Evolutionary conservation across 1,140 invertebrate genomes (phyloP), one percentile per base, ranked within the genome.

Genomic region (Archivesica marissinica): DNA sequence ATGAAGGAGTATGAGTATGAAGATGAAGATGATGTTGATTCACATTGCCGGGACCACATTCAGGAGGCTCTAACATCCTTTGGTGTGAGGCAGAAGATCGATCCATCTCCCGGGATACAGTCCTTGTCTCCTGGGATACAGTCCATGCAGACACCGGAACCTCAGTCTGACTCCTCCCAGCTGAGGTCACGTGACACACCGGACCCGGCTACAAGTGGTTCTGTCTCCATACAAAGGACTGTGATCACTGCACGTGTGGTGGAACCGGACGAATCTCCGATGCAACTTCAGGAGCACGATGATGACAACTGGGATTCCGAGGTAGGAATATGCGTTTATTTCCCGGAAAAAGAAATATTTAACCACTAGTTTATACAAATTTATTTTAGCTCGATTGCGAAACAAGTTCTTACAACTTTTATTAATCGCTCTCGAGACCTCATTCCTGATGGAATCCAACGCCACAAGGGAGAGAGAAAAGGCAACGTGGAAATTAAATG

Each of bases 281-380:
- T 23, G 39, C 28, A 80, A 33, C 3, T 39, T 44, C 13, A 41
- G 25, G 78, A 90, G 28, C 77, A 86, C 20, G 83, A 88, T 38
- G 85, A 88, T 30, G 85, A 83, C 17, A 59, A 41, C 56, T 90
- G 89, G 89, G 89, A 90, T 68, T 90, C 89, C 35, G 87, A 90
- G 47, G 89, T 90, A 79, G 41, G n/a, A n/a, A n/a, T n/a, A n/a
- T n/a, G n/a, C 30, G 15, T 38, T 41, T 38, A 41, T 25, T 54
- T 54, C 28, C 52, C n/a, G 52, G 52, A 54, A 4, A 25, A 54
- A 9, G 52, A 54, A 20, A 54, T 54, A 9, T 54, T 25, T n/a
- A n/a, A n/a, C n/a, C n/a, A n/a, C n/a, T n/a, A n/a, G n/a, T n/a
- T n/a, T n/a, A n/a, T n/a, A n/a, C n/a, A n/a, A n/a, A n/a, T n/a